phyloP scores from a whole-genome alignment of 2,797 vertebrate species.

The Hylomyscus alleni region DNA sequence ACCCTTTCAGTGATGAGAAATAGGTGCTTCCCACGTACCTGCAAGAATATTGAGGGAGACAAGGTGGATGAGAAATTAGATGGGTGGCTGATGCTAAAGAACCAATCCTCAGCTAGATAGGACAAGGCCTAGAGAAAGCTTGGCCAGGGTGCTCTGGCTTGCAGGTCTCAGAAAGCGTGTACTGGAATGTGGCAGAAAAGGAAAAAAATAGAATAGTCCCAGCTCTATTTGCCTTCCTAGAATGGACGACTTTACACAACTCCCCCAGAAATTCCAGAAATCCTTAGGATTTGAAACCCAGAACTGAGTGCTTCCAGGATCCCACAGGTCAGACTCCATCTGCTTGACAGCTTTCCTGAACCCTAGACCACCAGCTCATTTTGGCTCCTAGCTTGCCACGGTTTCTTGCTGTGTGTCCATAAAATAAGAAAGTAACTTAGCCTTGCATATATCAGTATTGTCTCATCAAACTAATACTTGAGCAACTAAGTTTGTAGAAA shows the following conservation, averaged over 20 bases:
- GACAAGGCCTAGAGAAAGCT: background rate
- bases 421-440: background rate
- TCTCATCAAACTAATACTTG: background rate
- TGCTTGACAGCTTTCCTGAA: background rate
- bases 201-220: background rate
- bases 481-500: background rate
- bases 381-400: background rate
- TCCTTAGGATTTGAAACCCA: background rate
- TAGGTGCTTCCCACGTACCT: background rate
- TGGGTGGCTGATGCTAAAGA: background rate
- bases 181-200: background rate
- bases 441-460: too few species aligned
- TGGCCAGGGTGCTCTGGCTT: background rate
- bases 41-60: background rate
- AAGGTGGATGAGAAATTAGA: background rate
- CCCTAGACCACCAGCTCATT: background rate
- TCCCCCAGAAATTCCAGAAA: background rate
- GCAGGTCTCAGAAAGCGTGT: background rate
- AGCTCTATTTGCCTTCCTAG: background rate
- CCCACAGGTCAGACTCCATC: background rate
- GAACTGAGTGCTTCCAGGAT: background rate
- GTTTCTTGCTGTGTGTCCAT: background rate
- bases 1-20: background rate
- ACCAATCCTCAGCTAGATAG: background rate
- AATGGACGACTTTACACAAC: background rate